These are phyloP conservation scores for Littorina saxatilis DNA, from an alignment of 1,140 invertebrate genomes.

Conservation along the genomic window DNA sequence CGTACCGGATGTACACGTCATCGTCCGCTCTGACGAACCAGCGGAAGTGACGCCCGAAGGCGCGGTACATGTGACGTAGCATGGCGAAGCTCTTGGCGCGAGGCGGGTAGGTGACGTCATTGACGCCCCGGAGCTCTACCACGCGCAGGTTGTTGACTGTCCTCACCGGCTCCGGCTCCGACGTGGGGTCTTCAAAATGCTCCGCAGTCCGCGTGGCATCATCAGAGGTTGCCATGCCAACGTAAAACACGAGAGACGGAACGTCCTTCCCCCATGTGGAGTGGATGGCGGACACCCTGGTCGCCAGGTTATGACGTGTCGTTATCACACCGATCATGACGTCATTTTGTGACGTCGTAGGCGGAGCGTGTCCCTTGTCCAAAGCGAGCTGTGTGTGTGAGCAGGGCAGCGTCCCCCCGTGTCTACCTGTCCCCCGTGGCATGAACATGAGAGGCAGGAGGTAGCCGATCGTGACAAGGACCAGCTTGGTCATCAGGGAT, in stretches of 20 bases:
- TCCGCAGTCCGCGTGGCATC: background rate
- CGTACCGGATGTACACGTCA: conserved; percentile 93
- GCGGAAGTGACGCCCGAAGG: conserved; percentile 87
- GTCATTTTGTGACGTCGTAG: background rate
- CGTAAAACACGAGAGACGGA: conserved; percentile 89
- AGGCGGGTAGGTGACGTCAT: conserved; percentile 95
- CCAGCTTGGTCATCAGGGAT: too few species aligned
- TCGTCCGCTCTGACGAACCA: conserved; percentile 98
- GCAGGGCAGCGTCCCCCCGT: background rate
- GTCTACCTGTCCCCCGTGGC: background rate
- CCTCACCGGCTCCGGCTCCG: background rate
- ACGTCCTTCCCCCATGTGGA: conserved; percentile 92
- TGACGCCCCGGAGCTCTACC: conserved; percentile 85
- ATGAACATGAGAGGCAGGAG: background rate
- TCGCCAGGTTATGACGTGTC: conserved; percentile 89
- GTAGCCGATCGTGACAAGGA: background rate
- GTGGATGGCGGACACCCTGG: conserved; percentile 89
- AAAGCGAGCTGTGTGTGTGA: background rate
- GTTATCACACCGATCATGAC: conserved; percentile 94
- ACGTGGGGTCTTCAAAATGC: background rate
- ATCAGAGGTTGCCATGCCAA: conserved; percentile 81
- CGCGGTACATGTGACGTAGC: conserved; percentile 97
- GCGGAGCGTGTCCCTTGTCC: background rate
- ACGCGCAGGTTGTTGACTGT: conserved; percentile 76
- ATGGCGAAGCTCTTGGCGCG: conserved; percentile 99